Percentiles rank a stretch among this genome's conserved stretches.
These are phyloP conservation scores for Haliclystus octoradiatus DNA, from an alignment of 30 jellyfish, hydroid and myxozoan genomes.

Conservation along the genomic window DNA sequence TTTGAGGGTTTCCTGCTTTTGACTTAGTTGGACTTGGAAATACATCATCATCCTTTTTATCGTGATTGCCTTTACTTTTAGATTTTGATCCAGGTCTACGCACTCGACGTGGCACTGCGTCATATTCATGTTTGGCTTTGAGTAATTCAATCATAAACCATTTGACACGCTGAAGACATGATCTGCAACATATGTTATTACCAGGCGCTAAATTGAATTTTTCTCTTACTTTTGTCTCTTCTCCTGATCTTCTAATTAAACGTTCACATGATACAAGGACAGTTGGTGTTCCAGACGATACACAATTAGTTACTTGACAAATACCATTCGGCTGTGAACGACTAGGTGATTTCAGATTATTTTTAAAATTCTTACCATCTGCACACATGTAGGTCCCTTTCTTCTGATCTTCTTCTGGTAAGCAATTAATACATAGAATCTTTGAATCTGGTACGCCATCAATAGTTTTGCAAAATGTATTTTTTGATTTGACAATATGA, in stretches of 20 bases:
- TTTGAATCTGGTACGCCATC: constrained; percentile 41
- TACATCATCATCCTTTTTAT: too few relatives aligned
- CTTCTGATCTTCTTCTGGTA: too few relatives aligned
- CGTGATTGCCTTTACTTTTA: too few relatives aligned
- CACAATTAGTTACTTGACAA: constrained; percentile 37
- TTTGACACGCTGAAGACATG: constrained; percentile 47
- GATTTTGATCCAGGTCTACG: too few relatives aligned
- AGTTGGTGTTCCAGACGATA: constrained; percentile 23
- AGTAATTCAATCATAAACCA: constrained; percentile 53
- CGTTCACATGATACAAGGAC: constrained; percentile 38
- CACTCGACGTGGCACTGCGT: too few relatives aligned
- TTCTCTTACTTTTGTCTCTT: constrained; percentile 29
- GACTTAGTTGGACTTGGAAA: too few relatives aligned
- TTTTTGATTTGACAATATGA: constrained; percentile 26
- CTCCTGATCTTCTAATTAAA: constrained; percentile 19
- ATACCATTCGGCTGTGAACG: constrained; percentile 10
- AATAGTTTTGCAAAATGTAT: constrained; percentile 24
- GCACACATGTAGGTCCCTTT: neutral
- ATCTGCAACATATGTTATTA: constrained; percentile 39
- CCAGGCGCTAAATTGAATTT: constrained; percentile 38
- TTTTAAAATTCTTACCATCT: neutral
- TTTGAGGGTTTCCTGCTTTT: too few relatives aligned
- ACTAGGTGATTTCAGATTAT: constrained; percentile 3
- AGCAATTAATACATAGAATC: constrained; percentile 30
- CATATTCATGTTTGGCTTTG: too few relatives aligned